Evolutionary conservation across 1,140 invertebrate genomes (phyloP).

Genomic region (Mactra quadrangularis): DNA sequence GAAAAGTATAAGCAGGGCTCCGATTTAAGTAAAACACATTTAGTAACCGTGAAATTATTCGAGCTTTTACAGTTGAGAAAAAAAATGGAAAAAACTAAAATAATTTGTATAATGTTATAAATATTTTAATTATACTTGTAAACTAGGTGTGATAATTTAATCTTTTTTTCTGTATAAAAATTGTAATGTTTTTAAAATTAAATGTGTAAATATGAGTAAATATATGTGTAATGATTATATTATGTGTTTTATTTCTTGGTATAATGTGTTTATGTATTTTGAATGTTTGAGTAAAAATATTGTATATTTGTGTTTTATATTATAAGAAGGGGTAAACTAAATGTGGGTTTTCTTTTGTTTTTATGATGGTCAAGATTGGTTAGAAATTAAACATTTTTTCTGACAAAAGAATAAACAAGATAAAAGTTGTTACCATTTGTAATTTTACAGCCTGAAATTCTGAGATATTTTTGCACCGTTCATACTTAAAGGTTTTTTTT

Average conservation of each 20-base stretch:
- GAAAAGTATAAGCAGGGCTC: no score
- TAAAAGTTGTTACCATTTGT: no score
- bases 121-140: constrained; percentile 43
- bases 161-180: constrained; percentile 19
- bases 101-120: constrained; percentile 28
- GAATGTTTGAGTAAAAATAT: neutral
- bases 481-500: no score
- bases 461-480: no score
- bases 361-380: no score
- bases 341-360: neutral
- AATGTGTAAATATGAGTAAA: constrained; percentile 31
- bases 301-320: neutral
- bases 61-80: no score
- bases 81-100: constrained; percentile 11
- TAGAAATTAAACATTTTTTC: no score
- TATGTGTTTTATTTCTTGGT: no score
- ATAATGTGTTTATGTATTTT: neutral
- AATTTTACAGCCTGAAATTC: no score
- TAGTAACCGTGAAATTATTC: no score
- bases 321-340: neutral
- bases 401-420: no score
- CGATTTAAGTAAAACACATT: no score
- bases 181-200: neutral
- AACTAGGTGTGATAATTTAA: constrained; percentile 54
- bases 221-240: neutral